Conservation (phyloP, 2,797 vertebrate genomes). For the Coranthus polyacanthus region DNA sequence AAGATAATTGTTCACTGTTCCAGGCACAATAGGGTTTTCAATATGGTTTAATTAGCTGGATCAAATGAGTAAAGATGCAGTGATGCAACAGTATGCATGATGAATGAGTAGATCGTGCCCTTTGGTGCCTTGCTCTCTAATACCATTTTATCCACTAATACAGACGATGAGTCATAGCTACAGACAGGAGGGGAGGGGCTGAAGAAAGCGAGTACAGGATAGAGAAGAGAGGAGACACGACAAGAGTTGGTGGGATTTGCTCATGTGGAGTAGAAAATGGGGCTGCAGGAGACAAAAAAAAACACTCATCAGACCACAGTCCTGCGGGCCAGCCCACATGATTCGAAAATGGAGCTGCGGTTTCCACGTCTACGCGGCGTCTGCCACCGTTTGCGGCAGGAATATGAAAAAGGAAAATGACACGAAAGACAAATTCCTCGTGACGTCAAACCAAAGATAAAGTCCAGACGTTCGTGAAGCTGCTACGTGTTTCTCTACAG, state of each 20-base stretch:
- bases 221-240: constrained; percentile 52
- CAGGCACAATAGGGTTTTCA: constrained; percentile 69
- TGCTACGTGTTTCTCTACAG: constrained; percentile 8
- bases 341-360: constrained; percentile 1
- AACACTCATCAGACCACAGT: no score
- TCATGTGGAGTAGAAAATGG: constrained; percentile 3
- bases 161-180: constrained; percentile 79
- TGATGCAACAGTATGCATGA: constrained; percentile 73
- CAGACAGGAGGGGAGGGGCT: constrained; percentile 23
- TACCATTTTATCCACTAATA: constrained; percentile 72
- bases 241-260: constrained; percentile 50
- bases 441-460: constrained; percentile 36
- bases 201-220: constrained; percentile 31
- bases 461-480: constrained; percentile 25
- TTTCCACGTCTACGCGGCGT: background rate
- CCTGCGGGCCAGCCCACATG: background rate
- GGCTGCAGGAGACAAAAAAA: background rate
- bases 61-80: constrained; percentile 73
- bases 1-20: constrained; percentile 58
- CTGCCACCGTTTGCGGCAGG: constrained; percentile 7
- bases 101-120: constrained; percentile 73
- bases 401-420: constrained; percentile 23
- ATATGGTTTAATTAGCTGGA: constrained; percentile 75
- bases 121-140: constrained; percentile 69
- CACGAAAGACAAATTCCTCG: background rate